A percentile compares a stretch with the other conserved stretches of the same genome.
phyloP scores from a whole-genome alignment of 1,140 invertebrate species.

The Pseudomyrmex dendroicus region DNA sequence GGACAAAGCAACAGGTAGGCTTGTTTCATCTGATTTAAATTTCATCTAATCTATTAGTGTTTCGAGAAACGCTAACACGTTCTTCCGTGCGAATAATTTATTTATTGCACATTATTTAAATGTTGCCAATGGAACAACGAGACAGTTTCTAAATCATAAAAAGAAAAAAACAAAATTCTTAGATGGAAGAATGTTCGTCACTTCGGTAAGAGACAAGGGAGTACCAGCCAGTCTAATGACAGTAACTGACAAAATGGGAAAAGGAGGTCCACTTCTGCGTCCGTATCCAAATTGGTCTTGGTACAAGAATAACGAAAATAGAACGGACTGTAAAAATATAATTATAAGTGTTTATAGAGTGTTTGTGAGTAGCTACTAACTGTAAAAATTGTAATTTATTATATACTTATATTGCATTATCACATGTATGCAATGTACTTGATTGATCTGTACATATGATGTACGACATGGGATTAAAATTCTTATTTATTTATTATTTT shows the following conservation, averaged over 20 bases:
- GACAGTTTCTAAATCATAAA: too few relatives aligned
- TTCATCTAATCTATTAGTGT: too few relatives aligned
- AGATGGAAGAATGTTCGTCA: slow-evolving; percentile 19
- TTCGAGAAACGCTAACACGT: too few relatives aligned
- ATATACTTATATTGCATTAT: not conserved
- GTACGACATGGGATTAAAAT: not conserved
- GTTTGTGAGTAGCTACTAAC: slow-evolving; percentile 5
- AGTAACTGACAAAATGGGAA: not conserved
- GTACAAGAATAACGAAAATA: not conserved
- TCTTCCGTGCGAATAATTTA: too few relatives aligned
- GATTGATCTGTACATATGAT: not conserved
- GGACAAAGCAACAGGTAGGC: not conserved
- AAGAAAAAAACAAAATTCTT: not conserved
- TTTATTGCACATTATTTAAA: too few relatives aligned
- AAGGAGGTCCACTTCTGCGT: slow-evolving; percentile 4
- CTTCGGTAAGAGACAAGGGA: not conserved
- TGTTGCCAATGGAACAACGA: too few relatives aligned
- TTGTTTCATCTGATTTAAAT: not conserved
- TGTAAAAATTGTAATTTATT: too few relatives aligned
- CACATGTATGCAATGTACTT: not conserved
- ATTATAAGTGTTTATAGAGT: not conserved
- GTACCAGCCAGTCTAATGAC: slow-evolving; percentile 3
- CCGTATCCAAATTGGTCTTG: slow-evolving; percentile 41
- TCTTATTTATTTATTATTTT: not conserved
- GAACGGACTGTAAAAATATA: not conserved